Conservation (phyloP, 37 sponge, comb jelly and placozoan genomes). For the Ephydatia muelleri region DNA sequence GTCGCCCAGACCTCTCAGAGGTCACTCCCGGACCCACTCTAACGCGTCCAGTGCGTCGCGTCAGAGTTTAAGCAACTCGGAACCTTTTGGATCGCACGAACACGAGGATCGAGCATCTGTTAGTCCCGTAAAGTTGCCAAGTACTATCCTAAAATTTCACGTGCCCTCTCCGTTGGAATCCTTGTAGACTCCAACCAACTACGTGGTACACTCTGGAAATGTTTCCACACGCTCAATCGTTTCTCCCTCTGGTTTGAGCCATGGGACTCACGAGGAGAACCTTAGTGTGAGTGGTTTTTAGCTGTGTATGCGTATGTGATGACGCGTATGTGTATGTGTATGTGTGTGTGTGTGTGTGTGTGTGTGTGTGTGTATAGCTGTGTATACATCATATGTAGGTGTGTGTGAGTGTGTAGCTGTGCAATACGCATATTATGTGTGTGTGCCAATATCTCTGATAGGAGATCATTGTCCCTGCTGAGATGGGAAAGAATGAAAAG, state of each 20-base stretch:
- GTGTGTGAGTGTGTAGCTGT: background rate
- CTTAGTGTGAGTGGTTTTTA: too few species aligned
- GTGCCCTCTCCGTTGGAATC: background rate
- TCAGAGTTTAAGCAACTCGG: constrained; percentile 41
- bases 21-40: constrained; percentile 60
- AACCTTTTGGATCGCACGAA: constrained; percentile 11
- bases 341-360: constrained; percentile 45
- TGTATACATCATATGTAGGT: too few species aligned
- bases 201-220: background rate
- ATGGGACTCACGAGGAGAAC: too few species aligned
- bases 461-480: constrained; percentile 72
- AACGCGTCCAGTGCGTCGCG: constrained; percentile 47
- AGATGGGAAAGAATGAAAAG: constrained; percentile 65
- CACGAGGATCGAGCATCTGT: constrained; percentile 21
- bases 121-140: background rate
- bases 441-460: background rate
- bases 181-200: background rate
- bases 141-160: background rate
- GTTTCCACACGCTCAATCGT: background rate
- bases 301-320: constrained; percentile 35
- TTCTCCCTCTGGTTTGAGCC: too few species aligned
- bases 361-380: constrained; percentile 42
- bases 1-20: background rate
- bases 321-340: constrained; percentile 49
- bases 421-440: background rate